Percentiles rank a stretch among this genome's conserved stretches.
Conservation (phyloP, 2,797 vertebrate species). For the Rhynchotus rufescens region DNA sequence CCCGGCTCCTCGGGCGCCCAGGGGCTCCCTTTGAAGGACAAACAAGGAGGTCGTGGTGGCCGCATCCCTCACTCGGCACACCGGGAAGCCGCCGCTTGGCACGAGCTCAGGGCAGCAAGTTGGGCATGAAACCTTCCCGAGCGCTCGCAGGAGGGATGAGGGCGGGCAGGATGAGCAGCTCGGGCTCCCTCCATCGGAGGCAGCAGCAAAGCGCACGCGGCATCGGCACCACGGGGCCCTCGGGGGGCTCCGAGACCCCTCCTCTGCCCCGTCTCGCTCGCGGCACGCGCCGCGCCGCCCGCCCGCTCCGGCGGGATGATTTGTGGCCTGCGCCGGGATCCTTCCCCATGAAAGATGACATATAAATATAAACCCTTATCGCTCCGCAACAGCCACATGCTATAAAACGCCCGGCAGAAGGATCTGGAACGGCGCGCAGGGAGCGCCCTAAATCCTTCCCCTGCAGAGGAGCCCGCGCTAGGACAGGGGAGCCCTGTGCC, state of each 20-base stretch:
- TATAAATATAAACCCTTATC: constrained; percentile 73
- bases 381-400: constrained; percentile 72
- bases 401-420: constrained; percentile 69
- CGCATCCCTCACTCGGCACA: no score
- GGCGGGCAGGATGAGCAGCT: background rate
- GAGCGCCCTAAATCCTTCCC: constrained; percentile 67
- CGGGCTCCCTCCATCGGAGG: constrained; percentile 70
- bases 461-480: background rate
- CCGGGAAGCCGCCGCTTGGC: background rate
- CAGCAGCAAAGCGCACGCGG: constrained; percentile 46
- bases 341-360: constrained; percentile 70
- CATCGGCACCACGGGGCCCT: background rate
- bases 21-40: no score
- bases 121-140: background rate
- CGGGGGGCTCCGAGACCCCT: background rate
- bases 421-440: constrained; percentile 62
- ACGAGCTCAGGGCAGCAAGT: fast-evolving
- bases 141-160: background rate
- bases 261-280: background rate
- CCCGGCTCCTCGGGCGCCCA: no score
- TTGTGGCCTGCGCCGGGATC: constrained; percentile 47
- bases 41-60: no score
- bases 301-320: constrained; percentile 46
- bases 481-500: no score
- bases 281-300: background rate